These are phyloP conservation scores for Drosophila navojoa DNA, from an alignment of 1,140 invertebrate species.

Conservation along the genomic window DNA sequence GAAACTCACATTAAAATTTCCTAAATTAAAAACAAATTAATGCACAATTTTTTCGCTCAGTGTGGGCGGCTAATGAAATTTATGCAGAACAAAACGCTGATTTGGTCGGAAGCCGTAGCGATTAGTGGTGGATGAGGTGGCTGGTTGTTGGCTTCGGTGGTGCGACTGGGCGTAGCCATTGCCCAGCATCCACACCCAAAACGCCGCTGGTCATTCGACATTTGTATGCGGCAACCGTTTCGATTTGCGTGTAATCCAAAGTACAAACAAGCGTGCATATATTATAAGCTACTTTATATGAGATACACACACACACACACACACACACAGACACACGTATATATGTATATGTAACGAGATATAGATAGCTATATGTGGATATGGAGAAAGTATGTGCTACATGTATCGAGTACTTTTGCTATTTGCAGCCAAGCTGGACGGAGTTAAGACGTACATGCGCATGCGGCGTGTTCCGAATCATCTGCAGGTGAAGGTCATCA, in stretches of 20 bases:
- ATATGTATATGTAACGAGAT: no score
- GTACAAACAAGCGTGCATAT: slow-evolving; percentile 35
- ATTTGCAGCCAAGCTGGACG: slow-evolving; percentile 97
- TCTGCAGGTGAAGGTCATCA: slow-evolving; percentile 98
- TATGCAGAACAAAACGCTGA: slow-evolving; percentile 34
- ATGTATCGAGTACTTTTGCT: slow-evolving; percentile 2
- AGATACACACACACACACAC: no score
- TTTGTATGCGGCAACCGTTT: slow-evolving; percentile 67
- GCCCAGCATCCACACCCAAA: neutral
- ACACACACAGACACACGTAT: no score
- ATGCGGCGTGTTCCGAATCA: slow-evolving; percentile 97
- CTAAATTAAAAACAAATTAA: neutral
- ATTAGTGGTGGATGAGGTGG: slow-evolving; percentile 10
- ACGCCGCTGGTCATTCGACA: slow-evolving; percentile 9
- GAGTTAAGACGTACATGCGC: slow-evolving; percentile 99
- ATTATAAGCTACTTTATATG: slow-evolving; percentile 28
- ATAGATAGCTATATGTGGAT: slow-evolving; percentile 41
- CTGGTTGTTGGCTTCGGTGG: neutral
- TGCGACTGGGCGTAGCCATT: neutral
- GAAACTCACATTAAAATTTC: neutral
- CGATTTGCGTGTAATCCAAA: slow-evolving; percentile 56
- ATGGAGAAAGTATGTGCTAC: neutral
- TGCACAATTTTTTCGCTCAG: neutral
- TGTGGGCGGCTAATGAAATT: slow-evolving; percentile 25
- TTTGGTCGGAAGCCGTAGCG: slow-evolving; percentile 25